Percentiles rank a stretch among this genome's conserved stretches.
These are phyloP conservation scores for Styela clava DNA, from an alignment of 23 tunicate species.

Conservation along the genomic window DNA sequence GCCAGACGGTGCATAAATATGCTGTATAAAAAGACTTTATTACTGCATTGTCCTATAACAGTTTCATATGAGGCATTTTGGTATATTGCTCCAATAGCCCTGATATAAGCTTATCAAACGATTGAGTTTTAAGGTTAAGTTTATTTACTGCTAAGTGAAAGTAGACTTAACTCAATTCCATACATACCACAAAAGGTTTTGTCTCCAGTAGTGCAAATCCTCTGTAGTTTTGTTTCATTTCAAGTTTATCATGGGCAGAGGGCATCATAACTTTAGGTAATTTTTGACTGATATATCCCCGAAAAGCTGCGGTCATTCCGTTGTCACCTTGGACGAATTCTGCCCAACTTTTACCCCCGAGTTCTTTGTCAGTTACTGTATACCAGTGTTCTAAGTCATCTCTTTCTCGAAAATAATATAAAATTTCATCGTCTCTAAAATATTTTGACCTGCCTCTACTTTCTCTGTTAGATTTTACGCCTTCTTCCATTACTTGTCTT, in stretches of 20 bases:
- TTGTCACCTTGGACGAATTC: conserved; percentile 64
- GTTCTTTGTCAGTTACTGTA: conserved; percentile 84
- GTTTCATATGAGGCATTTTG: too few relatives aligned
- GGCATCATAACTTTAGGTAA: conserved; percentile 39
- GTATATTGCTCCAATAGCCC: too few relatives aligned
- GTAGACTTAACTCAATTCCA: too few relatives aligned
- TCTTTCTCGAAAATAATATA: conserved; percentile 52
- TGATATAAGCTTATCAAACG: too few relatives aligned
- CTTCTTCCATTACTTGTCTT: background rate
- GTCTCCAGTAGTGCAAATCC: conserved; percentile 77
- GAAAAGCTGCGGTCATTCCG: conserved; percentile 76
- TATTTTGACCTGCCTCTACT: conserved; percentile 20
- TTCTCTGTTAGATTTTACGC: conserved; percentile 1
- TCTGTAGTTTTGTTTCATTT: conserved; percentile 27
- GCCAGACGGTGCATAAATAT: too few relatives aligned
- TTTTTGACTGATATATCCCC: conserved; percentile 64
- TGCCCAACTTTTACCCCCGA: conserved; percentile 85
- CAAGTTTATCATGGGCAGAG: conserved; percentile 42
- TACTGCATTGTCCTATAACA: too few relatives aligned
- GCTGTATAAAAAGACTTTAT: too few relatives aligned
- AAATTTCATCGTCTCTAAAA: conserved; percentile 50
- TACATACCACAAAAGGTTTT: conserved; percentile 68
- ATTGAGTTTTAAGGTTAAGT: too few relatives aligned
- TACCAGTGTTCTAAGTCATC: conserved; percentile 82
- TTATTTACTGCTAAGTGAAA: too few relatives aligned